Base-by-base conservation (phyloP, 2,888 invertebrate genomes). In the Agonopterix heracliana region DNA sequence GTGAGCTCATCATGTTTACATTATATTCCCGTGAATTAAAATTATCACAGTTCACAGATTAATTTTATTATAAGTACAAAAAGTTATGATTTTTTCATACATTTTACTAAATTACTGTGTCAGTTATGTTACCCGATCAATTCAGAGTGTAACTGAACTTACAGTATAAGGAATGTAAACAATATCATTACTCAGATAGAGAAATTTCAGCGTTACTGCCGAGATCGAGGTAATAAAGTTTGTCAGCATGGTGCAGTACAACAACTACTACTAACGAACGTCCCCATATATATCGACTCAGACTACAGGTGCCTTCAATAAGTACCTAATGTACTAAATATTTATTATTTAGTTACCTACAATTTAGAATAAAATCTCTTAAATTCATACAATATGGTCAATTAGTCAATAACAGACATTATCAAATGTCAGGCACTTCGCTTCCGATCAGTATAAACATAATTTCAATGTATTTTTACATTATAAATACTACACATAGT, bases 341-440 rank as follows among this genome's bases (percentile, higher is more conserved):
- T 38, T 38, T 26, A 26, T 26, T 40, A 11, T 11, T n/a, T 40
- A 40, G n/a, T 11, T 34, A 44, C n/a, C 26, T 26, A 26, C 26
- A 26, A 26, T 26, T 26, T 41, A 11, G 9, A 41, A 43, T 11
- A n/a, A 11, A 13, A 10, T 47, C 36, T 43, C 17, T 26, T 9
- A 26, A 41, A 36, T 36, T 11, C n/a, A 13, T 11, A 12, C 13
- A 52, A 55, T 56, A 26, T 38, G 3, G 38, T 38, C 38, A 38
- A 38, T 38, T 38, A 26, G 38, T 38, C 38, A 38, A 38, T 38
- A 9, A 26, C 7, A 26, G 26, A 11, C 9, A 41, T 11, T 38
- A 3, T 38, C n/a, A n/a, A 52, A 53, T 53, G 44, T 56, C 53
- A 64, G 64, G 63, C 64, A 64, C 61, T 52, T 47, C 35, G n/a